Percentiles rank a stretch among this genome's conserved stretches.
Conservation (phyloP, 2,888 invertebrate genomes). For the Patella caerulea region DNA sequence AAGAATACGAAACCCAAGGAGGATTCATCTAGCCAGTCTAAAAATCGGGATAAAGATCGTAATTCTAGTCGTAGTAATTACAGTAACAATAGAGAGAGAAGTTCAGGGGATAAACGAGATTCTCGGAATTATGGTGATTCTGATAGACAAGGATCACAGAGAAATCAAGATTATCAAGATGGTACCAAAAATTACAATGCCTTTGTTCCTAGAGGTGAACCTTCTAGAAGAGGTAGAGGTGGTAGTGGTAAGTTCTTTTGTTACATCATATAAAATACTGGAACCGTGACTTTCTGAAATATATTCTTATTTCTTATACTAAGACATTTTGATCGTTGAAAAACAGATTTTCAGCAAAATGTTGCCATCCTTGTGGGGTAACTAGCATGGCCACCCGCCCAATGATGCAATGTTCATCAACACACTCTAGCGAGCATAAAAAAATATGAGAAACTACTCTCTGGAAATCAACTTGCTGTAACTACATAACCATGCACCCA, state of each 20-base stretch:
- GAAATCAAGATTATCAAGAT: conserved; percentile 26
- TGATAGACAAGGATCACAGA: conserved; percentile 22
- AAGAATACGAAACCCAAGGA: conserved; percentile 31
- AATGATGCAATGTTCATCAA: no score
- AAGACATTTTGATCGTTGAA: no score
- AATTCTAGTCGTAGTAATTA: conserved; percentile 31
- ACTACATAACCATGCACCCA: no score
- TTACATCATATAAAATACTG: no score
- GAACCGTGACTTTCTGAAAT: no score
- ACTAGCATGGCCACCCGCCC: no score
- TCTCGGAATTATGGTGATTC: conserved; percentile 34
- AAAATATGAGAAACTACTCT: no score
- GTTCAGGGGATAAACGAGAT: conserved; percentile 28
- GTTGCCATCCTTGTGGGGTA: no score
- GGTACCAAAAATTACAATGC: conserved; percentile 37
- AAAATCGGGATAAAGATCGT: conserved; percentile 25
- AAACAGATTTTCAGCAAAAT: no score
- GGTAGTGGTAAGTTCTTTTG: neutral
- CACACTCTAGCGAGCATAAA: no score
- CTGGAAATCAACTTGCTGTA: no score
- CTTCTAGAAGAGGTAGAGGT: conserved; percentile 85
- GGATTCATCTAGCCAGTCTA: conserved; percentile 24
- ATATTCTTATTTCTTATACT: no score
- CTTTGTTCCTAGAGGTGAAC: conserved; percentile 88
- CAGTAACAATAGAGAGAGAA: conserved; percentile 26